These are phyloP conservation scores for Oncorhynchus nerka DNA, from an alignment of 2,113 vertebrate genomes.

Conservation along the genomic window DNA sequence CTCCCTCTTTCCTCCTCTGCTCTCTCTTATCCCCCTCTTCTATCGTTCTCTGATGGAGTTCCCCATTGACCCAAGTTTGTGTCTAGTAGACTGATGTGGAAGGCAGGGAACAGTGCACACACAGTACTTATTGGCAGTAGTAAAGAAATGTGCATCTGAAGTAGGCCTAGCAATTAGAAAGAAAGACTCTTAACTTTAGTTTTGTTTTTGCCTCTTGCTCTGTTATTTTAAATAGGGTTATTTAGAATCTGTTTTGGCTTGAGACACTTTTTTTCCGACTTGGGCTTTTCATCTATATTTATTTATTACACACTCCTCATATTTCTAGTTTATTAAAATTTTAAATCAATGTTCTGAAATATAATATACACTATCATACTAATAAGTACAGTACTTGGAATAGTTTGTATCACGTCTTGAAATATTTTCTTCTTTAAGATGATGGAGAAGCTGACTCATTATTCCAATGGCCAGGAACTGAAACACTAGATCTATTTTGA, in stretches of 20 bases:
- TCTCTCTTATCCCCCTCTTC: slow-evolving; percentile 14
- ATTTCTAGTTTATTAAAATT: too few relatives aligned
- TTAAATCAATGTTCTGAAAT: too few relatives aligned
- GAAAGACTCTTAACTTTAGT: neutral
- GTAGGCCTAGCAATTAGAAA: neutral
- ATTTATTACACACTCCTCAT: too few relatives aligned
- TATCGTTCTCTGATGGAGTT: slow-evolving; percentile 45
- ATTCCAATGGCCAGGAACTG: neutral
- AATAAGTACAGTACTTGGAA: too few relatives aligned
- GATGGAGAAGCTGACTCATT: neutral
- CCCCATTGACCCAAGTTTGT: slow-evolving; percentile 6
- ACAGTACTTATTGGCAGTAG: neutral
- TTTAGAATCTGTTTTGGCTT: too few relatives aligned
- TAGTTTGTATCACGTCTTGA: too few relatives aligned
- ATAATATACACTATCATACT: too few relatives aligned
- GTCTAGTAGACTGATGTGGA: neutral
- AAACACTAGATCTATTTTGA: slow-evolving; percentile 49
- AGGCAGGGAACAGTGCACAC: neutral
- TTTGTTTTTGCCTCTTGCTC: too few relatives aligned
- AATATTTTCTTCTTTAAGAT: neutral
- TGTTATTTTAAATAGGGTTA: too few relatives aligned
- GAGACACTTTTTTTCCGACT: too few relatives aligned
- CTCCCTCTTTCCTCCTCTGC: slow-evolving; percentile 24
- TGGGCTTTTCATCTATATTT: too few relatives aligned
- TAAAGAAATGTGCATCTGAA: neutral